Evolutionary conservation across 2,797 vertebrate species (phyloP).

Genomic region (Lagorchestes hirsutus): DNA sequence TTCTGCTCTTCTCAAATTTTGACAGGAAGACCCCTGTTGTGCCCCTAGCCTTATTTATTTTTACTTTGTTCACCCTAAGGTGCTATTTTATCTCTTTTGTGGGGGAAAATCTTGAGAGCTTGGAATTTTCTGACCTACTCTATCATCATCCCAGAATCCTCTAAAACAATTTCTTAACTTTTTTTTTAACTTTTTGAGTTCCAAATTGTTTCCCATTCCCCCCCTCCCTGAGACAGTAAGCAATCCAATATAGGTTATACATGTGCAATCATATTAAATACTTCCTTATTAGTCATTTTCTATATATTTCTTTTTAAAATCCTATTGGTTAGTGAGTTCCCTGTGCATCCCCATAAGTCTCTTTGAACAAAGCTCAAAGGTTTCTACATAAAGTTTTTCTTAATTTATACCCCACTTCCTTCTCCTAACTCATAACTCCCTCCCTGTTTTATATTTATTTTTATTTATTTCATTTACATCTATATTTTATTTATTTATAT

Average conservation of each 20-base stretch:
- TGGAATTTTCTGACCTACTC: no score
- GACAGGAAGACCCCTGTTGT: no score
- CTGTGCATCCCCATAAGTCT: neutral
- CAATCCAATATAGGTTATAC: neutral
- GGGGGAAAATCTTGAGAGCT: no score
- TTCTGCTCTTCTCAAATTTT: no score
- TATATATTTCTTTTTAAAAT: neutral
- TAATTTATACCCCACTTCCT: neutral
- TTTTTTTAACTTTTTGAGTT: neutral
- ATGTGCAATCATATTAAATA: neutral
- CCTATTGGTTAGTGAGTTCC: neutral
- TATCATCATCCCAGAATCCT: no score
- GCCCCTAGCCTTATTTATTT: no score
- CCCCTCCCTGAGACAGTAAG: neutral
- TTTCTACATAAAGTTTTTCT: neutral
- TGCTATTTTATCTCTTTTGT: no score
- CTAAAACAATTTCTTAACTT: neutral
- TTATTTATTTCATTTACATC: neutral
- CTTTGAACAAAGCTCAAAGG: neutral
- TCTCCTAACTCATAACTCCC: neutral
- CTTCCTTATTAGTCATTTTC: neutral
- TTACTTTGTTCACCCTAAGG: no score
- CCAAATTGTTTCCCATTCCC: neutral
- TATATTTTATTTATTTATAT: neutral
- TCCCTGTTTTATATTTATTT: neutral